These are phyloP conservation scores for Neosalanx taihuensis DNA, from an alignment of 2,797 vertebrate genomes.

Conservation along the genomic window DNA sequence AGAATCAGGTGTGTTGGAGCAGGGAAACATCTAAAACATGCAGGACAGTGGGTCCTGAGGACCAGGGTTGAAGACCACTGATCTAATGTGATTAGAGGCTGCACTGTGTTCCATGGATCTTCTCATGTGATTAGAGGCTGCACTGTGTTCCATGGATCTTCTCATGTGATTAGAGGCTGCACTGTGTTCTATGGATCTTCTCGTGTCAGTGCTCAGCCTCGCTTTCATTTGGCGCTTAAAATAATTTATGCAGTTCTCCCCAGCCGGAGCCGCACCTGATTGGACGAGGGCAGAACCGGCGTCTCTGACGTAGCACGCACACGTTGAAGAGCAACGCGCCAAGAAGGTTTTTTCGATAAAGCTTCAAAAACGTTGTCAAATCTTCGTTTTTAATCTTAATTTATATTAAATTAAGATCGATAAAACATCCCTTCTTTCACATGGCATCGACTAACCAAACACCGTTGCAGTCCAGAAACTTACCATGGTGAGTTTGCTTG, in stretches of 20 bases:
- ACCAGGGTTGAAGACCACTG: no score
- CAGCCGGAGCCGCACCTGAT: neutral
- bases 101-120: no score
- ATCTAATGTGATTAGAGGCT: no score
- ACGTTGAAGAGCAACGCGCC: conserved; percentile 59
- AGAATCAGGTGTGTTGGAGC: no score
- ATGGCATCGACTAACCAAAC: conserved; percentile 71
- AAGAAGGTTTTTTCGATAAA: conserved; percentile 42
- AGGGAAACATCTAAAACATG: no score
- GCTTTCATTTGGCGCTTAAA: neutral
- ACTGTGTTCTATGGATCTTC: neutral
- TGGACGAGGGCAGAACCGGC: neutral
- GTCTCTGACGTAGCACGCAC: conserved; percentile 6
- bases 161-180: no score
- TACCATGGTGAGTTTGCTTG: conserved; percentile 83
- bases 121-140: no score
- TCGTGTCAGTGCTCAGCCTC: neutral
- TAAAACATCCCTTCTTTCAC: neutral
- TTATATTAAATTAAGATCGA: neutral
- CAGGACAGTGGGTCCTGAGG: no score
- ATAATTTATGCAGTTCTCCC: neutral
- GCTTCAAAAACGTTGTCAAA: neutral
- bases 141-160: no score
- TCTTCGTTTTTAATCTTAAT: neutral
- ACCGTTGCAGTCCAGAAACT: conserved; percentile 66